A percentile compares a stretch with the other conserved stretches of the same genome.
Conservation (phyloP, 2,797 vertebrate genomes). For the Girardinus metallicus region DNA sequence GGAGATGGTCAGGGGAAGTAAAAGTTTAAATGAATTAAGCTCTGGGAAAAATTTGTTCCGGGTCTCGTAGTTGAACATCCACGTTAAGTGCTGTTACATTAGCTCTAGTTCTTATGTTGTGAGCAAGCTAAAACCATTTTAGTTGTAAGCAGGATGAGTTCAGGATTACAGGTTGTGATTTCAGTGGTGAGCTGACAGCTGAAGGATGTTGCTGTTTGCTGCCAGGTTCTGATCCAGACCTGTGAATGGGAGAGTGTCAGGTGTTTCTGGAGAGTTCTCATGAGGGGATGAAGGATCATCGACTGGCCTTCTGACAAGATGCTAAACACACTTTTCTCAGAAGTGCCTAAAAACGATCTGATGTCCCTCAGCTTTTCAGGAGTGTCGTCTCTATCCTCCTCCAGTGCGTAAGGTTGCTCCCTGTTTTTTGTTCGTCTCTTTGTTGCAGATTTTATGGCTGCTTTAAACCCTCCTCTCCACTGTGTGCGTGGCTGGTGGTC, state of each 20-base stretch:
- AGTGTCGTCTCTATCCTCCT: conserved; percentile 24
- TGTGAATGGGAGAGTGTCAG: conserved; percentile 23
- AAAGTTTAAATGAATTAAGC: not conserved
- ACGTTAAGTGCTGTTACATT: too few relatives aligned
- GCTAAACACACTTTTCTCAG: conserved; percentile 39
- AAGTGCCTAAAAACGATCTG: conserved; percentile 4
- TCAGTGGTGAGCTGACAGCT: not conserved
- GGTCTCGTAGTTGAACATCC: not conserved
- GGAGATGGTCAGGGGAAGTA: not conserved
- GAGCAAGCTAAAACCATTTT: not conserved
- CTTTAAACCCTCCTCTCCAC: not conserved
- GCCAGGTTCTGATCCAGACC: conserved; percentile 3
- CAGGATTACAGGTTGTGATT: not conserved
- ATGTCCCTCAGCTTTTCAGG: conserved; percentile 12
- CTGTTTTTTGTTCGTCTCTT: not conserved
- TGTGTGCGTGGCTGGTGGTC: conserved; percentile 12
- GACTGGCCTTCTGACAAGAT: conserved; percentile 37
- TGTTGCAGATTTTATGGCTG: conserved; percentile 9
- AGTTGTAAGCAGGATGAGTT: not conserved
- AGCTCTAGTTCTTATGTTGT: not conserved
- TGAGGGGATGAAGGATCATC: conserved; percentile 39
- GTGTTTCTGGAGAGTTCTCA: conserved; percentile 47
- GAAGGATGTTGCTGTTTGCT: not conserved
- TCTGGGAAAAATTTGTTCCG: not conserved
- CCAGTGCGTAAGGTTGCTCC: conserved; percentile 15